Conservation (phyloP, 2,888 invertebrate genomes). For the Thymelicus sylvestris region DNA sequence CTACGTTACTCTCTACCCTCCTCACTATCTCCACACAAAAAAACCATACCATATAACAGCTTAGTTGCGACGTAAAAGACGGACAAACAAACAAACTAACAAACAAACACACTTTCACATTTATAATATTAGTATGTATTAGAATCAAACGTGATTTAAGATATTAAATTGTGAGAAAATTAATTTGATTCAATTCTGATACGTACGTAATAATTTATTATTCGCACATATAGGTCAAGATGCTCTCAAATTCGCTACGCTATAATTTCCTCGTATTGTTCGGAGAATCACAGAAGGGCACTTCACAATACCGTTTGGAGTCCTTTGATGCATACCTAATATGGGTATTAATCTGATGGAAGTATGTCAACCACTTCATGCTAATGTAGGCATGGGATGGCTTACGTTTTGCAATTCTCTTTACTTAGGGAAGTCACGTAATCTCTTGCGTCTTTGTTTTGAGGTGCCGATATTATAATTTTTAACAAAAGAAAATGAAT, state of each 20-base stretch:
- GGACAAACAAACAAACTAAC: no score
- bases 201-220: conserved; percentile 56
- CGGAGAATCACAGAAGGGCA: conserved; percentile 65
- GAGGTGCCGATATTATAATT: background rate
- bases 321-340: conserved; percentile 82
- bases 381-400: conserved; percentile 65
- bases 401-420: conserved; percentile 69
- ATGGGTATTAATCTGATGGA: conserved; percentile 75
- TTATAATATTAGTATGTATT: no score
- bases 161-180: background rate
- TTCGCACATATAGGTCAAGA: conserved; percentile 75
- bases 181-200: background rate
- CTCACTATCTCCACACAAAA: no score
- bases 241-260: conserved; percentile 69
- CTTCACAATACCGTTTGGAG: conserved; percentile 64
- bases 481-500: no score
- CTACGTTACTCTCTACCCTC: no score
- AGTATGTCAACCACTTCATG: conserved; percentile 79
- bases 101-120: no score
- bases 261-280: conserved; percentile 79
- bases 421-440: conserved; percentile 42
- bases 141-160: no score
- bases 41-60: no score
- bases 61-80: no score
- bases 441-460: conserved; percentile 11